phyloP scores from a whole-genome alignment of 2,797 vertebrate genomes.

The Coluber constrictor region DNA sequence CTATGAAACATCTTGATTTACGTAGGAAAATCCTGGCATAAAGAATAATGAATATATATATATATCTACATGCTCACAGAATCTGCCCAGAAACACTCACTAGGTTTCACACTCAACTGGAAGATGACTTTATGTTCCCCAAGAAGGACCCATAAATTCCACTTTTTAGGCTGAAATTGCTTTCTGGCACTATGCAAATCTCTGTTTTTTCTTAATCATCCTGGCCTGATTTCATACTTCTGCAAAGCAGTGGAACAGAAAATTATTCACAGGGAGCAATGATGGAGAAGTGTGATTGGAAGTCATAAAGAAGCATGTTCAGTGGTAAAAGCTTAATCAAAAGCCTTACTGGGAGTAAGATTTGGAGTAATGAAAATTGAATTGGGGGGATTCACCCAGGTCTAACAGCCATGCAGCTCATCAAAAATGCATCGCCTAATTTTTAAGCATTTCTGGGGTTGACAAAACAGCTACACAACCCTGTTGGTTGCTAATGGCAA shows the following conservation, averaged over 20 bases:
- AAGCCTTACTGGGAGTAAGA: neutral
- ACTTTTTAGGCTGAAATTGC: neutral
- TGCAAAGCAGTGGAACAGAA: neutral
- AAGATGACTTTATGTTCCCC: neutral
- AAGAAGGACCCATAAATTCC: no score
- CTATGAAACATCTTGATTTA: no score
- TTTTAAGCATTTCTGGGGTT: neutral
- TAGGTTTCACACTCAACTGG: neutral
- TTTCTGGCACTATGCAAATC: neutral
- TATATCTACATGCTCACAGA: no score
- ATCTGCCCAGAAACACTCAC: no score
- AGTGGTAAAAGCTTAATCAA: neutral
- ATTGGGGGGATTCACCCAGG: neutral
- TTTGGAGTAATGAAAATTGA: neutral
- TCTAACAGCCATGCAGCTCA: neutral
- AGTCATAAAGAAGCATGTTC: neutral
- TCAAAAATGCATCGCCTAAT: neutral
- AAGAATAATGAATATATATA: no score
- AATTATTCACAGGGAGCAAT: neutral
- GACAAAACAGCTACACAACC: neutral
- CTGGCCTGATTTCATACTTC: neutral
- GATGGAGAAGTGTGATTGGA: neutral
- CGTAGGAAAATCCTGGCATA: no score
- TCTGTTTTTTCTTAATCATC: constrained; percentile 6
- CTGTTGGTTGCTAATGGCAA: neutral